Evolutionary conservation across 35 echinoderm and acorn worm species (phyloP), one percentile per base, ranked within the genome.

Genomic region (Chiridota heheva): DNA sequence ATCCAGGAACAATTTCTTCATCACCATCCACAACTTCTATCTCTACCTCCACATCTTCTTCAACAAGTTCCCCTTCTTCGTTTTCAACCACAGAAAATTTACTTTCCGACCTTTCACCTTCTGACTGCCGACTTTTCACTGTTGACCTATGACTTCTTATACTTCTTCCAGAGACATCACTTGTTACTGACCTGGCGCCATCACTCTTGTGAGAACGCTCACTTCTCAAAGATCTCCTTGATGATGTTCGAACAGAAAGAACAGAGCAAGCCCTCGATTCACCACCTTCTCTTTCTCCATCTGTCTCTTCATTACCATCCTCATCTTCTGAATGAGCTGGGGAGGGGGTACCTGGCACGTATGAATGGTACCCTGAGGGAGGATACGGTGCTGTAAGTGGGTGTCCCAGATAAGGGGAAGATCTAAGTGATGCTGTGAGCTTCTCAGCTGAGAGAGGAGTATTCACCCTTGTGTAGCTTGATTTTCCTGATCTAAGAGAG

Each of bases 351-450:
- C n/a, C n/a, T 72, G 78, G 64, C 8, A 67, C 20, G 38, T 47
- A 48, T 1, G 67, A 29, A 22, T 56, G 40, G 36, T 73, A 63
- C 18, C 60, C 63, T 30, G 47, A 73, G 8, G 87, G 80, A 32
- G 85, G 91, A 58, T 87, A 90, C 13, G 87, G 87, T 8, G 87
- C 70, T 28, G 42, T 73, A 17, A 86, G n/a, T 17, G 82, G 73
- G 25, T 81, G 65, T 16, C 92, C 92, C 16, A 96, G 72, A 48
- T 90, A 96, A 1, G 81, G 81, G 1, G 80, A 43, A 18, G 67
- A 82, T 31, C 90, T 96, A 34, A 96, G 46, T 3, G 92, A 96
- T 72, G 87, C 82, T 51, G 92, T 77, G 35, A 96, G 72, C 61
- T 83, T 77, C 40, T 77, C 78, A 40, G 70, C 56, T 35, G 92